These are phyloP conservation scores for Lutjanus campechanus DNA, from an alignment of 2,797 vertebrate genomes.

Conservation along the genomic window DNA sequence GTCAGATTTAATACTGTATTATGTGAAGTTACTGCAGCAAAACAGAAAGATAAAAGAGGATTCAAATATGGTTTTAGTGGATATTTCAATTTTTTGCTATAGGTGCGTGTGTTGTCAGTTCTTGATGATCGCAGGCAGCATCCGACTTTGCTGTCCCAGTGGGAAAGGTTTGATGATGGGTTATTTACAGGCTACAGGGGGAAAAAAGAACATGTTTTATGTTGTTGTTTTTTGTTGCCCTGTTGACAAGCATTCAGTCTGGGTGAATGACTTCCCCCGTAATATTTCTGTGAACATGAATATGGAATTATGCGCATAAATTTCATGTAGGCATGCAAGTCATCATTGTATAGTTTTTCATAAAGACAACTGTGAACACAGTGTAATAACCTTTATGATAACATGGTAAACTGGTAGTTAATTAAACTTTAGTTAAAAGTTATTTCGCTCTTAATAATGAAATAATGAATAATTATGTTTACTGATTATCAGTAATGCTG, in stretches of 20 bases:
- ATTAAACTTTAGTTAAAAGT: no score
- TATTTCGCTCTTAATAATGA: no score
- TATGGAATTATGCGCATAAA: constrained; percentile 31
- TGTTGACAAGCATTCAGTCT: constrained; percentile 17
- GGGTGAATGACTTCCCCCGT: constrained; percentile 23
- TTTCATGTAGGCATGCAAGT: constrained; percentile 19
- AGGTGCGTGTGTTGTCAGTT: constrained; percentile 25
- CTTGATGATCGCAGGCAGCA: constrained; percentile 26
- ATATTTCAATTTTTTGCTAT: constrained; percentile 11
- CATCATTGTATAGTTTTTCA: constrained; percentile 31
- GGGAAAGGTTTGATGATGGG: constrained; percentile 39
- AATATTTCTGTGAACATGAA: constrained; percentile 36
- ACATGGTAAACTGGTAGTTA: no score
- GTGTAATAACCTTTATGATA: no score
- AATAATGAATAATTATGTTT: no score
- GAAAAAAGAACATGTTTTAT: constrained; percentile 17
- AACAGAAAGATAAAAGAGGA: constrained; percentile 20
- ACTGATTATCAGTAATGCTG: no score
- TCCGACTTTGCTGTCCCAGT: constrained; percentile 20
- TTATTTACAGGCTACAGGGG: constrained; percentile 38
- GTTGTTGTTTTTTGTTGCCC: constrained; percentile 37
- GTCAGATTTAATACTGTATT: constrained; percentile 30
- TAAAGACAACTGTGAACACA: background rate
- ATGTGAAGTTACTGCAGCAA: constrained; percentile 18
- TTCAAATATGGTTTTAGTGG: background rate